phyloP scores from a whole-genome alignment of 2,113 vertebrate species.

The Pardalotus punctatus region DNA sequence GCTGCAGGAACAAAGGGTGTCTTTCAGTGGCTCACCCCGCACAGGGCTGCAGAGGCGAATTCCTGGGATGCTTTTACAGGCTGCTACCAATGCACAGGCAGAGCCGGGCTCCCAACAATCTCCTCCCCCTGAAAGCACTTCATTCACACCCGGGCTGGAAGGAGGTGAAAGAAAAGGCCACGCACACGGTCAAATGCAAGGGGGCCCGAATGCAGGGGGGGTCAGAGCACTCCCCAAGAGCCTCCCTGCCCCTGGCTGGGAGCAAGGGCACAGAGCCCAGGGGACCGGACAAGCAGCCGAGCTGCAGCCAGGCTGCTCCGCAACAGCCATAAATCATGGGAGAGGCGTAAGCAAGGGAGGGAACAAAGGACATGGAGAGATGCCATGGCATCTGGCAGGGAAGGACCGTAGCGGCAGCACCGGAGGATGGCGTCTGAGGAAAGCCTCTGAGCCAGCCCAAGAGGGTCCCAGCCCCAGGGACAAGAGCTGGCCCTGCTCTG shows the following conservation, averaged over 20 bases:
- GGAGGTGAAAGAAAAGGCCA: constrained; percentile 14
- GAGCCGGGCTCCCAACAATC: neutral
- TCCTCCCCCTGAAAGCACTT: constrained; percentile 36
- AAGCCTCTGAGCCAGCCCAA: neutral
- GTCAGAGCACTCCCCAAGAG: neutral
- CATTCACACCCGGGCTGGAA: neutral
- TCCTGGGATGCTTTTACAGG: constrained; percentile 39
- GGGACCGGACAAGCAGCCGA: neutral
- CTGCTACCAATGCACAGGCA: neutral
- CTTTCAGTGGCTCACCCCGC: constrained; percentile 6
- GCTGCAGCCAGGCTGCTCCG: neutral
- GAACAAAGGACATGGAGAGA: constrained; percentile 44
- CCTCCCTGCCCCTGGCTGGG: neutral
- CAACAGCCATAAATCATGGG: neutral
- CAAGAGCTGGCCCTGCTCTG: neutral
- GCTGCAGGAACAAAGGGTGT: neutral
- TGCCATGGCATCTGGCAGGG: neutral
- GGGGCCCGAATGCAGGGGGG: neutral
- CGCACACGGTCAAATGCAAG: neutral
- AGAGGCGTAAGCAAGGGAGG: neutral
- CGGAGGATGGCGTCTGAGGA: neutral
- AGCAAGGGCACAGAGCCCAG: accelerated
- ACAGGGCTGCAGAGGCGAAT: neutral
- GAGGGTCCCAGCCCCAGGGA: accelerated
- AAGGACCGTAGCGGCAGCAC: neutral